Conservation (phyloP, 1,140 invertebrate species). For the Gonioctena quinquepunctata region DNA sequence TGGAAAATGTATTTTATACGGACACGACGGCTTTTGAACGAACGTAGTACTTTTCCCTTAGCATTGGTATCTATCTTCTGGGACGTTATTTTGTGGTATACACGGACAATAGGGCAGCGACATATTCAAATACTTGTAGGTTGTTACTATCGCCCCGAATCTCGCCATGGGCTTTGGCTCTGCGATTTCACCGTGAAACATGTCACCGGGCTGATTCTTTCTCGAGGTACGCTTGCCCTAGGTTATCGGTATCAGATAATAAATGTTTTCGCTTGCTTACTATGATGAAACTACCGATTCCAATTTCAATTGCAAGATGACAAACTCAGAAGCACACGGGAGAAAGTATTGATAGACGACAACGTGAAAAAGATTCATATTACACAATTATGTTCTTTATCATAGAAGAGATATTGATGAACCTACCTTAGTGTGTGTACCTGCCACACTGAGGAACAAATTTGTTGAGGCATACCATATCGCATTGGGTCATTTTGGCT, state of each 20-base stretch:
- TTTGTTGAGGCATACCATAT: neutral
- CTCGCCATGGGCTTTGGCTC: too few species aligned
- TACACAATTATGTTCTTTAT: too few species aligned
- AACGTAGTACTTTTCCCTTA: too few species aligned
- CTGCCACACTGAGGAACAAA: neutral
- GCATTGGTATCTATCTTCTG: slow-evolving; percentile 6
- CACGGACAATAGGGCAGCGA: slow-evolving; percentile 6
- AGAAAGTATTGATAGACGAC: too few species aligned
- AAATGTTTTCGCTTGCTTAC: neutral
- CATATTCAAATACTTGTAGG: too few species aligned
- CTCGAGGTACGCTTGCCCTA: neutral
- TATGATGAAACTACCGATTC: neutral
- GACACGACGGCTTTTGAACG: too few species aligned
- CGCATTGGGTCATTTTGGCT: neutral
- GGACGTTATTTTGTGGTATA: neutral
- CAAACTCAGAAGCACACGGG: too few species aligned
- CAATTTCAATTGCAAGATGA: neutral
- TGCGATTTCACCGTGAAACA: too few species aligned
- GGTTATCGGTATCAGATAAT: neutral
- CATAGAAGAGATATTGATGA: neutral
- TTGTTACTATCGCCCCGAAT: too few species aligned
- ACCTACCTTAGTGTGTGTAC: neutral
- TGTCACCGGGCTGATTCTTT: too few species aligned
- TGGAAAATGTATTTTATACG: too few species aligned
- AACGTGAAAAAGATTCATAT: too few species aligned